Evolutionary conservation across 2,113 vertebrate genomes (phyloP).

Genomic region (Emydocephalus ijimae): DNA sequence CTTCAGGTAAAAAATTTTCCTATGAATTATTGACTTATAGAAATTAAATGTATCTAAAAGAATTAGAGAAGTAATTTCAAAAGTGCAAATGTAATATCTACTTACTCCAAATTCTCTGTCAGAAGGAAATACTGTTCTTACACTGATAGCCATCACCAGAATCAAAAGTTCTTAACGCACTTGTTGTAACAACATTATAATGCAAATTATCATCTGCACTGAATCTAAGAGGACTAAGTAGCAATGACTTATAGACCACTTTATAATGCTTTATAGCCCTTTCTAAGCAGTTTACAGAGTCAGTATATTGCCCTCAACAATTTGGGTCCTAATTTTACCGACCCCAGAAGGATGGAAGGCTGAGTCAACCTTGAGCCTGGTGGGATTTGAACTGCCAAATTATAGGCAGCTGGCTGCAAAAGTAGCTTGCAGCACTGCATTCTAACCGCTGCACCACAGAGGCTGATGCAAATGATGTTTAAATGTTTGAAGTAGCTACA

Average conservation of each 20-base stretch:
- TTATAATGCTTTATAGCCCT: too few species aligned
- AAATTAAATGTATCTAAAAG: background rate
- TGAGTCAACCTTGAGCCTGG: too few species aligned
- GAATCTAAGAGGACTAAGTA: background rate
- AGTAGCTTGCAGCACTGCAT: too few species aligned
- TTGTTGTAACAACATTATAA: background rate
- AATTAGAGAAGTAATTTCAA: background rate
- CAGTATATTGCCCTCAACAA: too few species aligned
- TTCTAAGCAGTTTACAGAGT: too few species aligned
- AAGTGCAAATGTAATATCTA: background rate
- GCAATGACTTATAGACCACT: too few species aligned
- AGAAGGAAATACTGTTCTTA: background rate
- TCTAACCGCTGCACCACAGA: too few species aligned
- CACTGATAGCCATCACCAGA: background rate
- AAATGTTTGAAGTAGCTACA: background rate
- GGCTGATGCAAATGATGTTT: too few species aligned
- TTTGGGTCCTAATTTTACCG: too few species aligned
- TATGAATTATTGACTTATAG: background rate
- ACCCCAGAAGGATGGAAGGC: too few species aligned
- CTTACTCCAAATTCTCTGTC: background rate
- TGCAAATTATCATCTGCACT: background rate
- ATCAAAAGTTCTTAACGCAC: background rate
- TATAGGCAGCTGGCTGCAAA: too few species aligned
- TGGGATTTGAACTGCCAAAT: too few species aligned
- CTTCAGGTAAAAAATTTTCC: background rate